Evolutionary conservation across 2,113 vertebrate species (phyloP), one percentile per base, ranked within the genome.

Genomic region (Peromyscus californicus): DNA sequence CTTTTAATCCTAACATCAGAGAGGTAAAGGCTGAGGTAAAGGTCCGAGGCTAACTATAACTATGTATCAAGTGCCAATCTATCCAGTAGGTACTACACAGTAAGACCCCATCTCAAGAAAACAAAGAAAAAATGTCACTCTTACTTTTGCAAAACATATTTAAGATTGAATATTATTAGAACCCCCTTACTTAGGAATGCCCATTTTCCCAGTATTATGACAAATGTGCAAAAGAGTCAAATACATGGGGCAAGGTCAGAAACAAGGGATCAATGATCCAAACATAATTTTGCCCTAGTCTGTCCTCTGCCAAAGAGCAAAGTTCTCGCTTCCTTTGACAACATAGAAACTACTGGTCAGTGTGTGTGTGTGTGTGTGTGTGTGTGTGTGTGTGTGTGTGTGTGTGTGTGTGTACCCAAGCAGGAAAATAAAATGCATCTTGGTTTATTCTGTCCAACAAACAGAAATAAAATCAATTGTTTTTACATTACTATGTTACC

Each of bases 361-460:
- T 39, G 31, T 80, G 26, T 90, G 21, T 79, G 24, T 89, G 9
- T 65, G 21, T 83, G 24, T 89, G 12, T 65, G 48, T 78, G 26
- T 90, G 21, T 83, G 24, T 89, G 12, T 65, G 48, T 78, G 13
- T 39, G 31, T 84, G 26, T 90, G 51, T 51, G 51, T 51, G 51
- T 82, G 21, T 83, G 24, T 89, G 12, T 65, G 48, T 78, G 16
- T 88, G 70, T 78, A 67, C 21, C 12, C 26, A 42, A n/a, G n/a
- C 21, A 95, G 63, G 59, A 84, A 91, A 82, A n/a, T 61, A 21
- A 36, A 94, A 61, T 59, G 79, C 88, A 94, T 82, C 94, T 91
- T 94, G 78, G 29, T 75, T 24, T 79, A 75, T 96, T 97, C 95
- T 96, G 63, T 51, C 59, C 89, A 95, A 78, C 57, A 97, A 93